Evolutionary conservation across 2,113 vertebrate species (phyloP).

Genomic region (Channa maculata): DNA sequence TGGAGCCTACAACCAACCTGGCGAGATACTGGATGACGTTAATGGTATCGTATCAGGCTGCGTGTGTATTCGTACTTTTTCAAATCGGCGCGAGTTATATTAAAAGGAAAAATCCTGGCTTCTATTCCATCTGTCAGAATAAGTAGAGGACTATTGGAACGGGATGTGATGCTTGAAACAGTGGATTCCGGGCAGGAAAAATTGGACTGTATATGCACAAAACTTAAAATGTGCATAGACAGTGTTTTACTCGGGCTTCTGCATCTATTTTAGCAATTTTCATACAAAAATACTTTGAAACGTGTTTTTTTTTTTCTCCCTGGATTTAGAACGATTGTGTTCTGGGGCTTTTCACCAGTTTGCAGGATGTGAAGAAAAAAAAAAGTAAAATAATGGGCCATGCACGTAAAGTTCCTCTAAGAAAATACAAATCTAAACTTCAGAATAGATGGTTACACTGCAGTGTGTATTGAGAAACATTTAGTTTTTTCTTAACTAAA

Average conservation of each 20-base stretch:
- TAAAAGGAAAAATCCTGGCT: slow-evolving; percentile 3
- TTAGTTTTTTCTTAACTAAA: not conserved
- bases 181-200: not conserved
- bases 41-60: slow-evolving; percentile 16
- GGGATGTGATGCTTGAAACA: not conserved
- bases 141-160: too few relatives aligned
- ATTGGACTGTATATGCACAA: not conserved
- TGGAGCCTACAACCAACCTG: slow-evolving; percentile 32
- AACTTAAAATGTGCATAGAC: not conserved
- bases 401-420: too few relatives aligned
- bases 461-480: too few relatives aligned
- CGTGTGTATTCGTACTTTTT: not conserved
- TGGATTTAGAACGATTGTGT: too few relatives aligned
- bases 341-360: too few relatives aligned
- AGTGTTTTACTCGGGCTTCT: not conserved
- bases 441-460: too few relatives aligned
- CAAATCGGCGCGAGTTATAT: not conserved
- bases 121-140: not conserved
- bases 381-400: too few relatives aligned
- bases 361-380: too few relatives aligned
- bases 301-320: too few relatives aligned
- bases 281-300: too few relatives aligned
- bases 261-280: too few relatives aligned
- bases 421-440: too few relatives aligned
- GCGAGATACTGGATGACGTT: slow-evolving; percentile 15